phyloP scores from a whole-genome alignment of 1,140 invertebrate species.

The Lasioglossum albipes region DNA sequence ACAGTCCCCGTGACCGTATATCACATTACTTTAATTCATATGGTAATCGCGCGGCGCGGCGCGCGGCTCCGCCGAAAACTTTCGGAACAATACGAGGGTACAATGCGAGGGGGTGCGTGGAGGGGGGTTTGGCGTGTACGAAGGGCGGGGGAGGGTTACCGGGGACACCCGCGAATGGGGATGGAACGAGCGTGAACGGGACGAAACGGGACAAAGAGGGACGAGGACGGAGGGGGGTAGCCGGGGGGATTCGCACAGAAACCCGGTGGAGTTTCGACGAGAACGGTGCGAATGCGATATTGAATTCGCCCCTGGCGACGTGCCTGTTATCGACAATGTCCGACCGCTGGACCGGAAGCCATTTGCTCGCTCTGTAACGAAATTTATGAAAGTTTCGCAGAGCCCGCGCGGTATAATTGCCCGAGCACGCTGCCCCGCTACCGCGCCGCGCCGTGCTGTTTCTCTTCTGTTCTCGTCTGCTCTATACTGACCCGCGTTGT shows the following conservation, averaged over 20 bases:
- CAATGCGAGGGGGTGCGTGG: conserved; percentile 64
- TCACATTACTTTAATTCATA: conserved; percentile 80
- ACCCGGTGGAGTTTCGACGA: conserved; percentile 37
- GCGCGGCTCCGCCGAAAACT: conserved; percentile 73
- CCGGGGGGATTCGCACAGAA: conserved; percentile 11
- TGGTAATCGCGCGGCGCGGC: conserved; percentile 77
- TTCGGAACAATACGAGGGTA: conserved; percentile 75
- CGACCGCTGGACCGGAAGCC: conserved; percentile 77
- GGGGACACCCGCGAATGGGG: not conserved
- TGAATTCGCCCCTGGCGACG: conserved; percentile 73
- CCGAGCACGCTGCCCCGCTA: conserved; percentile 20
- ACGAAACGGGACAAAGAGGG: too few species aligned
- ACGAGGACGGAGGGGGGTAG: not conserved
- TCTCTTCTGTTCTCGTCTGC: not conserved
- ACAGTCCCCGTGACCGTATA: conserved; percentile 67
- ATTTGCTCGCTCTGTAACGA: conserved; percentile 72
- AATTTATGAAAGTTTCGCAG: conserved; percentile 76
- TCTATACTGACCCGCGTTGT: not conserved
- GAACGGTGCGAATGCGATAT: conserved; percentile 73
- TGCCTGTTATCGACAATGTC: conserved; percentile 79
- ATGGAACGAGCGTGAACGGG: not conserved
- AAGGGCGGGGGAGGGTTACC: conserved; percentile 17
- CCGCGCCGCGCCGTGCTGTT: too few species aligned
- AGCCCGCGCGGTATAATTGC: conserved; percentile 60
- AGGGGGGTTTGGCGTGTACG: conserved; percentile 2